Percentiles rank a stretch among this genome's conserved stretches.
These are phyloP conservation scores for Neodon shergylaensis DNA, from an alignment of 2,113 vertebrate species.

Conservation along the genomic window DNA sequence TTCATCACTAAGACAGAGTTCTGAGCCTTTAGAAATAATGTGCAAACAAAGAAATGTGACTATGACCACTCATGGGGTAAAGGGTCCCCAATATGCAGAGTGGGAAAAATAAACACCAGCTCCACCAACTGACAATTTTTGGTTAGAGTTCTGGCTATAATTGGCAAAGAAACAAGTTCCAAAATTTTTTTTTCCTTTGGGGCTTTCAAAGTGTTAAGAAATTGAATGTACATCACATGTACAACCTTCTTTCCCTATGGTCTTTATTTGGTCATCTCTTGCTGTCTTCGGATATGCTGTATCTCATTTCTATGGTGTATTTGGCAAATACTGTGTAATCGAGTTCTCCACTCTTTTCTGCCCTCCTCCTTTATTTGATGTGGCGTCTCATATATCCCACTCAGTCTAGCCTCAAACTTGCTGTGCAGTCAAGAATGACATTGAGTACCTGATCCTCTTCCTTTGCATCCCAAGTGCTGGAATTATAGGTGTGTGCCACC, in stretches of 20 bases:
- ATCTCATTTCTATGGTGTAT: neutral
- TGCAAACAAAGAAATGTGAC: neutral
- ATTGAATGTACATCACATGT: neutral
- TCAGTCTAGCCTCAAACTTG: neutral
- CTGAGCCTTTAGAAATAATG: neutral
- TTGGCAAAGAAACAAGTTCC: neutral
- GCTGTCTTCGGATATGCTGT: neutral
- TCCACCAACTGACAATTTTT: neutral
- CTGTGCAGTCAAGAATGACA: neutral
- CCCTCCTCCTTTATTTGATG: no score
- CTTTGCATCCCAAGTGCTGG: neutral
- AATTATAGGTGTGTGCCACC: neutral
- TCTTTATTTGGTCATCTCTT: neutral
- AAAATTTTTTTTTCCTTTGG: neutral
- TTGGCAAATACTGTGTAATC: neutral
- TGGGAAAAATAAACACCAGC: neutral
- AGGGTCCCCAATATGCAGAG: neutral
- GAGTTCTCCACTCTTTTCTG: neutral
- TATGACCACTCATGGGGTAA: neutral
- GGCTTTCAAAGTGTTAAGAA: slow-evolving; percentile 21
- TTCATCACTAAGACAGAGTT: neutral
- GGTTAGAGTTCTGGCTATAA: neutral
- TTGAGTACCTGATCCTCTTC: neutral
- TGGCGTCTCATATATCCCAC: neutral
- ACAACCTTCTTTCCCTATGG: neutral